Conservation (phyloP, 2,888 invertebrate species). For the Scaptomyza cyrtandrae region DNA sequence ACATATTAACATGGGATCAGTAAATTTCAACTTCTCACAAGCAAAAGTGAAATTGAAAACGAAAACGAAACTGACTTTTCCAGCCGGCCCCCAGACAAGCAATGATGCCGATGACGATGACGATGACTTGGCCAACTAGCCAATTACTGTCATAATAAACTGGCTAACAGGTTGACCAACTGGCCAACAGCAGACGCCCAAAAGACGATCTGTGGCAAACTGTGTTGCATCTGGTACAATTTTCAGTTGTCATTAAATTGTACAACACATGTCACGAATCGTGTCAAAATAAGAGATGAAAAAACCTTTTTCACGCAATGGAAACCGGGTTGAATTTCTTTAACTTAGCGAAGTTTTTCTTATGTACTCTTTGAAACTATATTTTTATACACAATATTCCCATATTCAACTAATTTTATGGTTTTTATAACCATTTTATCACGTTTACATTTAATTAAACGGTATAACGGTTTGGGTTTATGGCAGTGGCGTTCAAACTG, state of each 20-base stretch:
- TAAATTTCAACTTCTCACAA: constrained; percentile 28
- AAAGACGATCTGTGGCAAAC: constrained; percentile 31
- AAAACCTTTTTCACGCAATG: constrained; percentile 15
- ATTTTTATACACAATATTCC: too few species aligned
- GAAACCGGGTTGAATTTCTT: background rate
- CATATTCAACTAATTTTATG: too few species aligned
- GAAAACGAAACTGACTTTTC: constrained; percentile 63
- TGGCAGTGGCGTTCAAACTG: constrained; percentile 28
- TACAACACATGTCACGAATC: constrained; percentile 40
- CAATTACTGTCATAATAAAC: constrained; percentile 75
- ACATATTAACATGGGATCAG: constrained; percentile 22
- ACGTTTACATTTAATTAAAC: too few species aligned
- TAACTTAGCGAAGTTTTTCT: too few species aligned
- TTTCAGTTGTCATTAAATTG: constrained; percentile 51
- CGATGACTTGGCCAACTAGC: constrained; percentile 29
- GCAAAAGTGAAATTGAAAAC: constrained; percentile 55
- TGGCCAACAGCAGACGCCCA: constrained; percentile 42
- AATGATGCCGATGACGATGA: background rate
- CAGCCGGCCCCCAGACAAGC: constrained; percentile 33
- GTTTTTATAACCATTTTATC: too few species aligned
- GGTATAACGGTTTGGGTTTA: background rate
- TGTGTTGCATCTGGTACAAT: constrained; percentile 30
- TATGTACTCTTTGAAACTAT: too few species aligned
- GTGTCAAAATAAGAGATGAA: constrained; percentile 44
- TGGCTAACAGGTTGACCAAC: constrained; percentile 60